Base-by-base conservation (phyloP, 1,140 invertebrate genomes). In the Drosophila nikananu region DNA sequence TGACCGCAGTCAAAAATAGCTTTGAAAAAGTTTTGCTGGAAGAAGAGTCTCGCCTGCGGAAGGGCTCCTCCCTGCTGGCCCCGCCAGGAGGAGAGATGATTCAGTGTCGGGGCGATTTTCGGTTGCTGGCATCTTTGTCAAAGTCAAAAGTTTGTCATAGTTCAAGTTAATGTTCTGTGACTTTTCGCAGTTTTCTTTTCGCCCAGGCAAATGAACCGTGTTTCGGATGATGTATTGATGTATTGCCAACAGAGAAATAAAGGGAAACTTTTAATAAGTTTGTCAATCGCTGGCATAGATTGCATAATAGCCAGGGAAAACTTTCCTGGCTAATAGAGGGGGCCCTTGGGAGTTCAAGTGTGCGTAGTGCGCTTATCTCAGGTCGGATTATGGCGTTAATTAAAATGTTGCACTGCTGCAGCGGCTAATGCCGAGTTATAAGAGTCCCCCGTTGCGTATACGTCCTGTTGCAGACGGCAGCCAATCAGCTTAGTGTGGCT, bases 91-190 rank as follows among this genome's bases (percentile, higher is more conserved):
- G 19, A 21, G 35, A 57, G 64, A 68, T 55, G 42, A 42, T 58
- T 39, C 42, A 44, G 55, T 58, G 58, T 75, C 64, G 66, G 49
- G 39, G 42, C 74, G 82, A 86, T 86, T 80, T 71, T 49, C 77
- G 76, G 66, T 72, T 52, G 65, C 65, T 71, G 54, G 80, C 72
- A 83, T 87, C 83, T 83, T 80, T 80, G 81, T 83, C 81, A 89
- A 90, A 89, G 84, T 89, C 81, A 75, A 90, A 89, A 90, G 86
- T 89, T 89, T 81, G 72, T 79, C 86, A 90, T 90, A 90, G 84
- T 89, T 89, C 84, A 89, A 89, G 84, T 89, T 90, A 89, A 89
- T 89, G 84, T 89, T 84, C 86, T 89, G 84, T 89, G 86, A 89
- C 84, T 89, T 89, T 87, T 89, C 67, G 74, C 77, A 78, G 73